Percentiles rank a stretch among this genome's conserved stretches.
phyloP scores from a whole-genome alignment of 1,140 invertebrate species.

The Drosophila ogumai region DNA sequence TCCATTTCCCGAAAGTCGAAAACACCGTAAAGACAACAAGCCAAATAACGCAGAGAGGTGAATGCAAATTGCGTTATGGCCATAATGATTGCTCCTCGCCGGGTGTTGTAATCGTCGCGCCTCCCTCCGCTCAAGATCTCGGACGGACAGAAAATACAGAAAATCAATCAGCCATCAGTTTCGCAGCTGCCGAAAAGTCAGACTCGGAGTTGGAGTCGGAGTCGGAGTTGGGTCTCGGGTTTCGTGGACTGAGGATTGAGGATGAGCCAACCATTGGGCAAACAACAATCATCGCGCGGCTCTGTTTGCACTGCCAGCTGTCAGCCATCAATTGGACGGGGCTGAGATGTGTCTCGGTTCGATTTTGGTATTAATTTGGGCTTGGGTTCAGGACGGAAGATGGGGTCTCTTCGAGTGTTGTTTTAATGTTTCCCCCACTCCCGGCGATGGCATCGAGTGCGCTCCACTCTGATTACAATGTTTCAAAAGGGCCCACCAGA shows the following conservation, averaged over 20 bases:
- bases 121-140: slow-evolving; percentile 11
- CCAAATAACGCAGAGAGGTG: slow-evolving; percentile 25
- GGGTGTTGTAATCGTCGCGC: slow-evolving; percentile 62
- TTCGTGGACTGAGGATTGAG: slow-evolving; percentile 8
- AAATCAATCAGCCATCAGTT: slow-evolving; percentile 65
- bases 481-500: slow-evolving; percentile 26
- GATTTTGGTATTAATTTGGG: slow-evolving; percentile 5
- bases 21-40: slow-evolving; percentile 38
- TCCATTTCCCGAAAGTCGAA: slow-evolving; percentile 60
- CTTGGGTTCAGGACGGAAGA: slow-evolving; percentile 1
- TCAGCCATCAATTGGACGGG: slow-evolving; percentile 20
- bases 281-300: slow-evolving; percentile 33
- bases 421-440: slow-evolving; percentile 23
- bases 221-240: slow-evolving; percentile 1
- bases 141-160: neutral
- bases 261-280: slow-evolving; percentile 56
- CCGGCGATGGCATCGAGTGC: slow-evolving; percentile 46
- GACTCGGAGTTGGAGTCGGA: neutral
- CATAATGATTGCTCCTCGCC: slow-evolving; percentile 72
- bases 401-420: slow-evolving; percentile 23
- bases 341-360: slow-evolving; percentile 10
- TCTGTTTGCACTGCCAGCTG: slow-evolving; percentile 27
- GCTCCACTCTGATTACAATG: slow-evolving; percentile 54
- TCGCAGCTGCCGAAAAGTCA: slow-evolving; percentile 50
- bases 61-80: slow-evolving; percentile 74